Base-by-base conservation (phyloP, 2,113 vertebrate genomes). In the Pachypanchax playfairii region DNA sequence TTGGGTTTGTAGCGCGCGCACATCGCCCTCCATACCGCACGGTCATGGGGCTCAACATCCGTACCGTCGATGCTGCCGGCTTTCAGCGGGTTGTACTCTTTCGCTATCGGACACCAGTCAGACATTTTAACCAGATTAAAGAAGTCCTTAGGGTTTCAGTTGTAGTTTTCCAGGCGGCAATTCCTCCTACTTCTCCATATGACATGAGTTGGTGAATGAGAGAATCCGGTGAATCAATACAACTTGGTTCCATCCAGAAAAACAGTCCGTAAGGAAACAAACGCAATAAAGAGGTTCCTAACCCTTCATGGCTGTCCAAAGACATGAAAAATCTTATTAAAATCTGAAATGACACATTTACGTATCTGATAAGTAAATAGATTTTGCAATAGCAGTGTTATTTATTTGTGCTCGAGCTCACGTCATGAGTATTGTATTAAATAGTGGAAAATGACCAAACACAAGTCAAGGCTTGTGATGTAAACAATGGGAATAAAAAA, bases 51-150 rank as follows among this genome's bases (percentile, higher is more conserved):
- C 61, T 99, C 97, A 55, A 96, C 90, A 0, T 98, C 96, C 0
- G 97, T 99, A 14, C 97, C 95, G 18, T 99, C 96, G 3, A 99
- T 99, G 87, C 97, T 99, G 31, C 97, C 96, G 0, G 97, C 96
- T 84, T 97, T 99, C 14, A 98, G 93, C 0, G 97, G 94, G 44
- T 96, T 92, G 1, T 98, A 98, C 13, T 93, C 89, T 80, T 93
- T 97, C 0, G 96, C 96, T 1, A 98, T 94, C 25, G 96, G 94
- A 35, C 91, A 92, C 97, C 96, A 99, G 26, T 96, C 94, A 0
- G 70, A 91, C 96, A 98, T 98, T 3, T 17, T 84, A 26, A 21
- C 12, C 12, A 1, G 21, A 38, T 3, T 6, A 0, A 20, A 2
- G 4, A 0, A 6, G 1, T 14, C 1, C 13, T 6, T 1, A 4